Base-by-base conservation (phyloP, 2,888 invertebrate species). In the Harmothoe impar region DNA sequence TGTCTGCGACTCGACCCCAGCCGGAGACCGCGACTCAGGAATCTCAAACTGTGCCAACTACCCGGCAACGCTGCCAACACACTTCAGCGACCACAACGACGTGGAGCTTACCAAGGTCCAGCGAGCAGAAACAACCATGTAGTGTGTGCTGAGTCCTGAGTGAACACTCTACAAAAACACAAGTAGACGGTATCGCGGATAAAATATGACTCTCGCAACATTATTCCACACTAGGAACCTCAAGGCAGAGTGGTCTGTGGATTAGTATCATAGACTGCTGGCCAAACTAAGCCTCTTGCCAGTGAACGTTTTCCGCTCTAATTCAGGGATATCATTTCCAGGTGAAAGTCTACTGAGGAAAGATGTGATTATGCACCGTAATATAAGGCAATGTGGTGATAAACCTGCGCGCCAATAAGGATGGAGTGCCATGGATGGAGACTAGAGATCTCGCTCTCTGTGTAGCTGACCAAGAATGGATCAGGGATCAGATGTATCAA, bases 1-100 rank as follows among this genome's bases (percentile, higher is more conserved):
- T 90, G 93, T 94, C 54, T 93, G 93, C 56, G 93, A 94, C 89
- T 93, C 93, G 91, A 90, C 92, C 23, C 54, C 88, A 23, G 89
- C 62, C 31, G 88, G 90, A 17, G 92, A 90, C 62, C 92, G 90
- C 31, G 91, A 92, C 89, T 91, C 90, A 0, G 92, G 90, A 52
- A 91, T 91, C 62, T 81, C 81, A 23, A 90, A 92, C 86, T 91
- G 90, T 85, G 91, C 89, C 43, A 90, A 91, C 86, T 90, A 89
- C 84, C 81, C 85, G 12, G 89, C 91, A 23, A 91, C 89, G 78
- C 25, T 91, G 91, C 90, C 89, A 29, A 54, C 91, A 25, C 62
- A 86, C 86, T 86, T 86, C 86, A 52, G 29, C 52, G 86, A 86
- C 29, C 33, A 81, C 43, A 86, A 56, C 33, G 86, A 86, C 20